Percentiles rank a stretch among this genome's conserved stretches.
These are phyloP conservation scores for Phyto melanocephala DNA, from an alignment of 2,888 invertebrate species.

Conservation along the genomic window DNA sequence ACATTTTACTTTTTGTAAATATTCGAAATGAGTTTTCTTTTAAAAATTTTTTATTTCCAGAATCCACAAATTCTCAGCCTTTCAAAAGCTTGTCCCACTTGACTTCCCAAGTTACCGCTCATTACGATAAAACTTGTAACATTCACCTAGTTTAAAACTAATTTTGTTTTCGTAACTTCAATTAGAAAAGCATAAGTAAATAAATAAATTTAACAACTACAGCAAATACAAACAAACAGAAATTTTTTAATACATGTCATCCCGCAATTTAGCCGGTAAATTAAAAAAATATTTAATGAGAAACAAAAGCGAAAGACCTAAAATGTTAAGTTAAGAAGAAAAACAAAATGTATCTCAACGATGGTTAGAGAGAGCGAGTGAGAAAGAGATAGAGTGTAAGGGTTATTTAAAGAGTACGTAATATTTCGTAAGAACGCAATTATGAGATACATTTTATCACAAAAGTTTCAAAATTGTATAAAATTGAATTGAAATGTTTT, in stretches of 20 bases:
- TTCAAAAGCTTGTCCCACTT: too few relatives aligned
- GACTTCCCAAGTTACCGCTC: too few relatives aligned
- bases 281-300: background rate
- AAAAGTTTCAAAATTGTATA: background rate
- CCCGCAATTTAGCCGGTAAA: constrained; percentile 44
- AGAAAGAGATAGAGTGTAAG: too few relatives aligned
- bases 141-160: too few relatives aligned
- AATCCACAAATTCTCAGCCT: too few relatives aligned
- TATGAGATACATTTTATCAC: background rate
- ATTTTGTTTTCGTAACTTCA: constrained; percentile 11
- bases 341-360: background rate
- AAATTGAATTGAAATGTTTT: background rate
- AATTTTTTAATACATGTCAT: background rate
- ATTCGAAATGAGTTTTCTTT: too few relatives aligned
- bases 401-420: constrained; percentile 4
- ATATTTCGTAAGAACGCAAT: background rate
- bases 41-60: too few relatives aligned
- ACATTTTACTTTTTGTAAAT: too few relatives aligned
- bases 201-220: background rate
- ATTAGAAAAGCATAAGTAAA: background rate
- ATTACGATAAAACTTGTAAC: too few relatives aligned
- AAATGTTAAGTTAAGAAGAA: background rate
- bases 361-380: background rate
- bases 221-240: background rate
- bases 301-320: background rate